Base-by-base conservation (phyloP, 2,113 vertebrate genomes). In the Catharus bicknelli region DNA sequence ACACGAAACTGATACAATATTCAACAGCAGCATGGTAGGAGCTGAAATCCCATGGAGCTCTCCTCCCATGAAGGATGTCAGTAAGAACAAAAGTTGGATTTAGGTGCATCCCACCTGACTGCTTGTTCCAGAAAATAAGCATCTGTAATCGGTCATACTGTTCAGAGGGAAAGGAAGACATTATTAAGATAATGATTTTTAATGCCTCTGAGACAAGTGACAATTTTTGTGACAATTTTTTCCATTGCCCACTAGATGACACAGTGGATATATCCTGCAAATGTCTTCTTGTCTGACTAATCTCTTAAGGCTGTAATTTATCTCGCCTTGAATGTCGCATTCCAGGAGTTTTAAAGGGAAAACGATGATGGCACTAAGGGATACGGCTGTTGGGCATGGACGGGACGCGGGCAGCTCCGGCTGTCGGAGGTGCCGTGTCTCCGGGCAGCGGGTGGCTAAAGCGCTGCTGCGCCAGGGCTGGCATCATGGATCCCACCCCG, bases 331-430 rank as follows among this genome's bases (percentile, higher is more conserved):
- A 80, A 42, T 7, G 55, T 17, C 61, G 64, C 26, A 26, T 50
- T 66, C 86, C 73, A 27, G 76, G 68, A 80, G 47, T 30, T 75
- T 57, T 42, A 68, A 73, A 76, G 40, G 77, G 50, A 36, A 42
- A 13, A 38, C 7, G 43, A 4, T 1, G 20, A 14, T 7, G 43
- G 83, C 47, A 16, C 23, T 2, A 38, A 10, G 4, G 2, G 58
- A 10, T 32, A 78, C 3, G 26, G 4, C 57, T 9, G 30, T 1
- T 4, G 76, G 2, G 58, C 2, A 7, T 2, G 14, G 67, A 13
- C 30, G 12, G 66, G 47, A 62, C 63, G 17, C 3, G 36, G 55
- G 45, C 48, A 70, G 53, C 76, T 22, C 54, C 15, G 10, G 57
- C 70, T 26, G 63, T 10, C 54, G 5, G 32, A 8, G 40, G 10